Evolutionary conservation across 2,888 invertebrate genomes (phyloP), one percentile per base, ranked within the genome.

Genomic region (Chymomyza caudatula): DNA sequence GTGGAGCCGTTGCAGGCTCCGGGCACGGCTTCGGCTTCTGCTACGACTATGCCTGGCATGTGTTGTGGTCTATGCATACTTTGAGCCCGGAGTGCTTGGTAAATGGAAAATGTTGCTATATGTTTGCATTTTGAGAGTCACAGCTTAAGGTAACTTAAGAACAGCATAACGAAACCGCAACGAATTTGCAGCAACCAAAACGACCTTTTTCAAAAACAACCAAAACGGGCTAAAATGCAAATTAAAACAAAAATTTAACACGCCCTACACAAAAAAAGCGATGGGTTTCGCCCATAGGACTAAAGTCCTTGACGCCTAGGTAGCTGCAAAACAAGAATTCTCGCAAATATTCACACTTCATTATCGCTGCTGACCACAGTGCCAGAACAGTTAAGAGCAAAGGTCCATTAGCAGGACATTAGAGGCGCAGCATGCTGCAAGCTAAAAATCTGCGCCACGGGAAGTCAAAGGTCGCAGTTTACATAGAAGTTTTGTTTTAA

Each of bases 341-440:
- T 67, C 67, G 59, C 56, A 55, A 37, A 70, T 75, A 78, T 86
- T 87, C 75, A 77, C 87, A 87, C 85, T 85, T 77, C 77, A 87
- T 87, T 87, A 86, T 78, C 81, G 77, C 73, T 74, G 86, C 74
- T 78, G 81, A 83, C 83, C 83, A 68, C 64, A 59, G 64, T 55
- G 64, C 64, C 11, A 2, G 29, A 11, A 37, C 8, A 29, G 29
- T 29, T 5, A 29, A 29, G 29, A 64, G 64, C 53, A 44, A 64
- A 55, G 73, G 58, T 77, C 78, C 78, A 83, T 83, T 83, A 83
- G 77, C 83, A 77, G 84, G 60, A 68, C 65, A 78, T 83, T 83
- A 78, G 77, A 67, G 43, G 70, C 85, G 58, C 85, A 60, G 70
- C 59, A 37, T 37, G 44, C 8, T 2, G 56, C 23, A 4, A 49